Evolutionary conservation across 2,888 invertebrate genomes (phyloP).

Genomic region (Parnassius mnemosyne): DNA sequence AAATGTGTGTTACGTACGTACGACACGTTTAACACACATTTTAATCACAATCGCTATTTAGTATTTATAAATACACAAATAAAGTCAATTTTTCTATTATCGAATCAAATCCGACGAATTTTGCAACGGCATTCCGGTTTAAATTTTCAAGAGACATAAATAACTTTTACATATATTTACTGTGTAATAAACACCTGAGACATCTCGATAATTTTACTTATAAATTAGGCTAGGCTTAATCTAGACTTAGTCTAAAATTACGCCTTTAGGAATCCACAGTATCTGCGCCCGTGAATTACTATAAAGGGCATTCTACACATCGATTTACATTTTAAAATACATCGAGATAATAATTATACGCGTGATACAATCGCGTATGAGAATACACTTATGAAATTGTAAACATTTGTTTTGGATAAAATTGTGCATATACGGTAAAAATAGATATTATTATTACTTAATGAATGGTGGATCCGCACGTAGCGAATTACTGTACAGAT

Average conservation of each 20-base stretch:
- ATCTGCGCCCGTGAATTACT: not conserved
- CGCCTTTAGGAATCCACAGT: slow-evolving; percentile 1
- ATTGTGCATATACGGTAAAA: not conserved
- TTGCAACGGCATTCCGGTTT: slow-evolving; percentile 10
- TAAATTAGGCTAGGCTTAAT: not conserved
- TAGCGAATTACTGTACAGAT: not conserved
- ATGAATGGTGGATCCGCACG: not conserved
- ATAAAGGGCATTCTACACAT: slow-evolving; percentile 2
- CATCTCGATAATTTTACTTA: not conserved
- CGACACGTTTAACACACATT: not conserved
- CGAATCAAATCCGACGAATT: not conserved
- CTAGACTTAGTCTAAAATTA: not conserved
- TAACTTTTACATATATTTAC: not conserved
- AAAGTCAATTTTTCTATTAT: not conserved
- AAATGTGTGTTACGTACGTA: not conserved
- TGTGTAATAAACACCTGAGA: not conserved
- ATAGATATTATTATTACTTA: not conserved
- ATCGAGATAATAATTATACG: not conserved
- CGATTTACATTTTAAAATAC: not conserved
- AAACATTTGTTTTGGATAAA: not conserved
- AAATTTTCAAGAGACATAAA: not conserved
- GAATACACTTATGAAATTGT: not conserved
- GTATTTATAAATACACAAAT: not conserved
- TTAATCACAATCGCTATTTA: not conserved
- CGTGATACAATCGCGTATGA: slow-evolving; percentile 1